Percentiles rank a stretch among this genome's conserved stretches.
These are phyloP conservation scores for Ditula angustiorana DNA, from an alignment of 2,888 invertebrate genomes.

Conservation along the genomic window DNA sequence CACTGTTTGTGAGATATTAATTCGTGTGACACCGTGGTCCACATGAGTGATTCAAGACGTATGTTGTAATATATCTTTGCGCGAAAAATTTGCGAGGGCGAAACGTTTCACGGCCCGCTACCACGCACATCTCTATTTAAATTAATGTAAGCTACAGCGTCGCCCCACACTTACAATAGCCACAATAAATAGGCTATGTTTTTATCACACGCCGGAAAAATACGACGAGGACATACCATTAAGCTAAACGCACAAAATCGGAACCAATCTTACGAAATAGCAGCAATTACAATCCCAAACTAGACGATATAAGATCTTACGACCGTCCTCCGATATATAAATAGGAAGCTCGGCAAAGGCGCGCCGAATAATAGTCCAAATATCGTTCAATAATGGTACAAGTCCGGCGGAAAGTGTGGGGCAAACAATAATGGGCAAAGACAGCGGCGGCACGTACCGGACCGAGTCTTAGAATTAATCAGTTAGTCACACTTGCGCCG, in stretches of 20 bases:
- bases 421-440: slow-evolving; percentile 75
- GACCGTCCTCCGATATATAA: slow-evolving; percentile 74
- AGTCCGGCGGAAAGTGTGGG: slow-evolving; percentile 69
- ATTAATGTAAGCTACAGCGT: slow-evolving; percentile 47
- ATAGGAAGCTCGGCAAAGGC: slow-evolving; percentile 62
- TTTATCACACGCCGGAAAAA: slow-evolving; percentile 19
- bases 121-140: slow-evolving; percentile 51
- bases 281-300: slow-evolving; percentile 77
- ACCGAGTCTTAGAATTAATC: slow-evolving; percentile 78
- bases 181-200: slow-evolving; percentile 20
- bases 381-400: slow-evolving; percentile 78
- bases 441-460: slow-evolving; percentile 72
- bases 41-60: slow-evolving; percentile 46
- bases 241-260: slow-evolving; percentile 65
- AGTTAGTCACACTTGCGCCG: slow-evolving; percentile 84
- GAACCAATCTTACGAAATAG: slow-evolving; percentile 76
- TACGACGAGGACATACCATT: slow-evolving; percentile 62
- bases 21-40: slow-evolving; percentile 46
- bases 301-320: slow-evolving; percentile 68
- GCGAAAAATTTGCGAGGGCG: slow-evolving; percentile 56
- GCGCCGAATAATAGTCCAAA: slow-evolving; percentile 74
- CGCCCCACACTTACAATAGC: slow-evolving; percentile 12
- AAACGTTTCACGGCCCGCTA: slow-evolving; percentile 54
- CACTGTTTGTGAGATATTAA: slow-evolving; percentile 43
- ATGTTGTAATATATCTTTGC: slow-evolving; percentile 61